Evolutionary conservation across 37 sponge, comb jelly and placozoan species (phyloP), one percentile per base, ranked within the genome.

Genomic region (Bolinopsis microptera): DNA sequence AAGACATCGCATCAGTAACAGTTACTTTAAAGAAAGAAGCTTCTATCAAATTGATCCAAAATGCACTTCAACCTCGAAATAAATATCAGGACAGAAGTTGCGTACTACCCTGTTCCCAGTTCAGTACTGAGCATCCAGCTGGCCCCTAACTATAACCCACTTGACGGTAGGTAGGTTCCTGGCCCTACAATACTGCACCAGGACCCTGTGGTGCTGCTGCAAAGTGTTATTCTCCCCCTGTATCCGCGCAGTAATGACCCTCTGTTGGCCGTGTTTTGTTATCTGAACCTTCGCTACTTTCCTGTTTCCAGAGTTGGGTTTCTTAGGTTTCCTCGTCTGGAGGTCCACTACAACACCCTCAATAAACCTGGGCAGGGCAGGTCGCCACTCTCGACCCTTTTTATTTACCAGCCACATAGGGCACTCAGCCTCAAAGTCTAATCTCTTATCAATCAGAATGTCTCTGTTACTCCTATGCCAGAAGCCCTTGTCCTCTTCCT

Each of bases 241-340:
- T 1, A 77, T 77, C 21, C 80, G 1, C 21, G 80, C 80, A 22
- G 80, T 32, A 1, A 77, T 36, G 21, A 77, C 80, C 80, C 21
- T 77, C 21, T 27, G 16, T 36, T 77, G 1, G 0, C 80, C 80
- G 18, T 32, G 33, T 1, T 32, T 77, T 1, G 35, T 77, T 2
- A 77, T 32, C 80, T 77, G 80, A 28, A 77, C 80, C 35, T 34
- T 77, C 35, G 80, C 80, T 9, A 77, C 32, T 32, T 77, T 77
- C 36, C 80, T 77, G 80, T 77, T 77, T 32, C 80, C 80, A 1
- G 80, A 77, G 80, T 77, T 77, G 5, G 80, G 80, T 77, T 77
- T 77, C 27, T 32, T 77, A 36, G 80, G 80, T 77, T 77, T 77
- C 80, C 80, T 32, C 21, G 80, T 77, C 18, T 27, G 21, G 0